Conservation (phyloP, 2,113 vertebrate species). For the Osmerus eperlanus region DNA sequence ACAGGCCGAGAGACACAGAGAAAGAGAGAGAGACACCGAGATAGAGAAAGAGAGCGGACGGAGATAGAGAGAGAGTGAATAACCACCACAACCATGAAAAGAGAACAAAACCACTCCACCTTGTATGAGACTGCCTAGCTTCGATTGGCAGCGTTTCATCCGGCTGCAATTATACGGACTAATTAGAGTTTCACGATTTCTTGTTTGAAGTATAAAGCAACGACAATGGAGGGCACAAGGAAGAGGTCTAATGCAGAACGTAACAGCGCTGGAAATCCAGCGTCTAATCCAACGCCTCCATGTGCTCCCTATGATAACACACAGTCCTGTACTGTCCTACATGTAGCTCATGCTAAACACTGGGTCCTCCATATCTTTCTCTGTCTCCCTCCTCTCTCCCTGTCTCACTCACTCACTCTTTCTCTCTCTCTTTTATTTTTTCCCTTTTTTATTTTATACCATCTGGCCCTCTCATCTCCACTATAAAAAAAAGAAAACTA, state of each 20-base stretch:
- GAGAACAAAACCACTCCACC: conserved; percentile 75
- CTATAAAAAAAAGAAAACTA: conserved; percentile 96
- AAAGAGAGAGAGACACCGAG: conserved; percentile 31
- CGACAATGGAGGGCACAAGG: conserved; percentile 72
- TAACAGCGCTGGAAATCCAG: conserved; percentile 69
- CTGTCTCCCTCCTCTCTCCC: conserved; percentile 50
- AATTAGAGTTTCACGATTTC: conserved; percentile 79
- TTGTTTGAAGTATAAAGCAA: conserved; percentile 77
- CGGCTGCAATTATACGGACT: conserved; percentile 75
- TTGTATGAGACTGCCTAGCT: conserved; percentile 62
- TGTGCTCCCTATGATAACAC: conserved; percentile 70
- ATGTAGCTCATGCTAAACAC: conserved; percentile 25
- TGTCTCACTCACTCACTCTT: conserved; percentile 41
- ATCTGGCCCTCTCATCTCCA: conserved; percentile 95
- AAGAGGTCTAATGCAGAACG: conserved; percentile 70
- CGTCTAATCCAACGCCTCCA: conserved; percentile 70
- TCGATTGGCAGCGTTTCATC: conserved; percentile 73
- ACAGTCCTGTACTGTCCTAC: conserved; percentile 27
- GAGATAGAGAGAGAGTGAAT: conserved; percentile 30
- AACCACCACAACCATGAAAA: conserved; percentile 61
- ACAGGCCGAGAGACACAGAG: conserved; percentile 21
- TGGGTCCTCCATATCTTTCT: conserved; percentile 61
- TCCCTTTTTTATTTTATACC: conserved; percentile 93
- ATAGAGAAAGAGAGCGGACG: conserved; percentile 18
- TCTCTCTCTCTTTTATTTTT: conserved; percentile 32